Conservation (phyloP, 2,113 vertebrate genomes). For the Eudyptes chrysolophus region DNA sequence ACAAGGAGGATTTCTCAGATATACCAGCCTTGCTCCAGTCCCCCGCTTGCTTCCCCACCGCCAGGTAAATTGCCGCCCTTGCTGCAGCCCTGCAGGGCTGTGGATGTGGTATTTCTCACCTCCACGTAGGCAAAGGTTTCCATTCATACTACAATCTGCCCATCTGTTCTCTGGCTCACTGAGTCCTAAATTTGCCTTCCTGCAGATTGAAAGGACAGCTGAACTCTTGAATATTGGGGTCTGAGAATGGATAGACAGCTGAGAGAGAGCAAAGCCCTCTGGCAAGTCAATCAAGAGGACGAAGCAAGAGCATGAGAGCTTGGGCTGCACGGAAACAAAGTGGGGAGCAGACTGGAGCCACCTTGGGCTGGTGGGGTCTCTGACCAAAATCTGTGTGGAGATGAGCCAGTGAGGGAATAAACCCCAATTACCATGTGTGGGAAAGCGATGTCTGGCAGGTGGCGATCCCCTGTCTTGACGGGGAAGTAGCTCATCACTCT, state of each 20-base stretch:
- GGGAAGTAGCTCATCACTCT: neutral
- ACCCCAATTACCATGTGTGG: too few species aligned
- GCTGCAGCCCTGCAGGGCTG: neutral
- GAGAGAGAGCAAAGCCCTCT: neutral
- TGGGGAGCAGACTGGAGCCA: neutral
- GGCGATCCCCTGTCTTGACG: neutral
- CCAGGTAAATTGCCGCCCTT: neutral
- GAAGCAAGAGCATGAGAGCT: neutral
- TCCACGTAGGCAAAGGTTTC: neutral
- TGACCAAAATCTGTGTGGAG: neutral
- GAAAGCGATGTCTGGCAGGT: neutral
- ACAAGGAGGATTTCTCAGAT: neutral
- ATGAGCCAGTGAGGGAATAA: neutral
- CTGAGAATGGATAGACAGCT: neutral
- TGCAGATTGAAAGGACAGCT: neutral
- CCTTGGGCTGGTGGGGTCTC: neutral
- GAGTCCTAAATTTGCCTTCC: neutral
- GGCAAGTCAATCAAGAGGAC: neutral
- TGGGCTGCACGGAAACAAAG: neutral
- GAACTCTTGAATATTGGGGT: neutral
- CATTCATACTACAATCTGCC: neutral
- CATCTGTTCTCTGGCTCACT: neutral
- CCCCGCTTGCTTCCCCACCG: neutral
- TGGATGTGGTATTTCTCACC: neutral
- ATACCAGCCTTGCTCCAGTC: neutral